phyloP scores from a whole-genome alignment of 53 echinoderm and acorn worm genomes.

The Luidia sarsii region DNA sequence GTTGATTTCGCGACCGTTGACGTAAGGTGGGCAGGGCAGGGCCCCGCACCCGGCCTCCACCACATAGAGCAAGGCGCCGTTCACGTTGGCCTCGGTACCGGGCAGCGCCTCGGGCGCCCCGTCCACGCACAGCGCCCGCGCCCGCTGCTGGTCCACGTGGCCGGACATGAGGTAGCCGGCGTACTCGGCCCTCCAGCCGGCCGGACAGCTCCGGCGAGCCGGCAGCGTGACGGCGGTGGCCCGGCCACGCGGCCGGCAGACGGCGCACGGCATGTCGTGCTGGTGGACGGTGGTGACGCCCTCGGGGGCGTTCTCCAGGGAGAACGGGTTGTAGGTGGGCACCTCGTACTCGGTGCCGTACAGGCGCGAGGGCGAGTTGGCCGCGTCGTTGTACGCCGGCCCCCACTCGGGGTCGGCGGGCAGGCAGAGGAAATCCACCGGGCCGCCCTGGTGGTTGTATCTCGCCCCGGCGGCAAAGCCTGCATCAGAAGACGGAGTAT shows the following conservation, averaged over 20 bases:
- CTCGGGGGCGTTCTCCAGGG: slow-evolving; percentile 32
- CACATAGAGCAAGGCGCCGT: slow-evolving; percentile 40
- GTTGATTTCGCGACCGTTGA: slow-evolving; percentile 42
- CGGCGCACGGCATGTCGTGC: slow-evolving; percentile 55
- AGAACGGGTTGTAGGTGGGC: slow-evolving; percentile 46
- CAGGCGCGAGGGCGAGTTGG: neutral
- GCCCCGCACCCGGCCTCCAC: slow-evolving; percentile 52
- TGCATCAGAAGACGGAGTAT: no score
- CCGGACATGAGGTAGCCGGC: slow-evolving; percentile 60
- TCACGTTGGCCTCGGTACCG: neutral
- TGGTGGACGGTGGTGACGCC: slow-evolving; percentile 16
- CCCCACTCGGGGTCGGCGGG: slow-evolving; percentile 22
- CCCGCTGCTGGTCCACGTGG: slow-evolving; percentile 14
- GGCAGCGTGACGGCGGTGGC: slow-evolving; percentile 39
- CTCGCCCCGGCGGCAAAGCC: slow-evolving; percentile 26
- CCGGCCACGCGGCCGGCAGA: slow-evolving; percentile 50
- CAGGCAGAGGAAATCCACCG: slow-evolving; percentile 24
- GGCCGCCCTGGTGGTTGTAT: slow-evolving; percentile 36
- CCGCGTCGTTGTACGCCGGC: neutral
- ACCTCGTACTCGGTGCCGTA: slow-evolving; percentile 53
- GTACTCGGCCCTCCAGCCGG: slow-evolving; percentile 58
- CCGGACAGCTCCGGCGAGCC: slow-evolving; percentile 47
- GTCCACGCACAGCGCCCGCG: slow-evolving; percentile 50
- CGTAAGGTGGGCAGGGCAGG: slow-evolving; percentile 56
- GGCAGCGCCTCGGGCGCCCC: slow-evolving; percentile 48